Conservation (phyloP, 2,888 invertebrate genomes). For the Trisateles emortualis region DNA sequence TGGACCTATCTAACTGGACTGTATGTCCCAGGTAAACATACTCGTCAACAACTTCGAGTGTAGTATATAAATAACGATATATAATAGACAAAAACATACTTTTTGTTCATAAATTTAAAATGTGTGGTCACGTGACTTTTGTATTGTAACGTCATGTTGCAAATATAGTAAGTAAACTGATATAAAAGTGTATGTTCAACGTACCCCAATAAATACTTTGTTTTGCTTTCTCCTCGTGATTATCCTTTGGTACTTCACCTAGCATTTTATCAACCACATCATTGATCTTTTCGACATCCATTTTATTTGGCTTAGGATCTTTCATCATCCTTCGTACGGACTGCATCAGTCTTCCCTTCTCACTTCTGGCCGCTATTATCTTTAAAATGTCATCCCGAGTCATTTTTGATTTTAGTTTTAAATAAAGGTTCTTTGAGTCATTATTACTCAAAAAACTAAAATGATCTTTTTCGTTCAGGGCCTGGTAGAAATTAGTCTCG, state of each 20-base stretch:
- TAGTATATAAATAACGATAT: no score
- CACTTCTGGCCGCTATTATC: slow-evolving; percentile 56
- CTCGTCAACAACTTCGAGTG: no score
- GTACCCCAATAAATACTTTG: slow-evolving; percentile 75
- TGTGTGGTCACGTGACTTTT: no score
- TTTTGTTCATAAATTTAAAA: no score
- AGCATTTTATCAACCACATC: slow-evolving; percentile 69
- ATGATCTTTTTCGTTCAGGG: slow-evolving; percentile 66
- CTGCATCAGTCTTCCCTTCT: slow-evolving; percentile 47
- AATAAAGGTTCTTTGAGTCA: slow-evolving; percentile 65
- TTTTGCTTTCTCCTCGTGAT: slow-evolving; percentile 60
- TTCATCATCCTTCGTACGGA: slow-evolving; percentile 66
- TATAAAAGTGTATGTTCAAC: no score
- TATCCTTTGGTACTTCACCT: slow-evolving; percentile 62
- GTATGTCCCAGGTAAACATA: no score
- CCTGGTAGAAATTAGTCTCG: slow-evolving; percentile 68
- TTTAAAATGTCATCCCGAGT: slow-evolving; percentile 73
- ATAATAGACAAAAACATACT: no score
- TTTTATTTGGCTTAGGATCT: slow-evolving; percentile 33
- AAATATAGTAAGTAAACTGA: no score
- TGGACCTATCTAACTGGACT: no score
- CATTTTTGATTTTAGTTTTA: slow-evolving; percentile 74
- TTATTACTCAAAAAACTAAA: slow-evolving; percentile 55
- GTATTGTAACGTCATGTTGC: no score
- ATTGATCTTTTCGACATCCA: slow-evolving; percentile 54